Evolutionary conservation across 2,113 vertebrate species (phyloP).

Genomic region (Orycteropus afer): DNA sequence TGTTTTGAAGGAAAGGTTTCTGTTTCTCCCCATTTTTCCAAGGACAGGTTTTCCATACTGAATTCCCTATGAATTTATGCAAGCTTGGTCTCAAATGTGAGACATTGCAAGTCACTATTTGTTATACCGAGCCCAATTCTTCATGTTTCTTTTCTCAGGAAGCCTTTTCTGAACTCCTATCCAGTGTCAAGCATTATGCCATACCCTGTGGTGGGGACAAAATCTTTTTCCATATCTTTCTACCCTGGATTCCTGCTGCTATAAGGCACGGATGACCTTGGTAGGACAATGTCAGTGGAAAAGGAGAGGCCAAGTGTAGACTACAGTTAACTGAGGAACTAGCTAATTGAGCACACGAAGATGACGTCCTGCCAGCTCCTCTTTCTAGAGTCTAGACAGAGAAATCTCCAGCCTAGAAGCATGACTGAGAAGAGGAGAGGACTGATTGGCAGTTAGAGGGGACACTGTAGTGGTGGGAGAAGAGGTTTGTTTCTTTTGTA

Average conservation of each 20-base stretch:
- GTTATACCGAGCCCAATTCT: background rate
- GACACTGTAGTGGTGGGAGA: background rate
- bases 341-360: background rate
- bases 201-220: background rate
- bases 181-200: background rate
- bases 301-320: background rate
- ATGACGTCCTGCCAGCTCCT: background rate
- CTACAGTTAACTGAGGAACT: background rate
- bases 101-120: background rate
- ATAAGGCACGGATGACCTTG: background rate
- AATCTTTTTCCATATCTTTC: background rate
- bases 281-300: background rate
- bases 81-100: background rate
- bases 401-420: background rate
- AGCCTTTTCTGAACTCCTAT: background rate
- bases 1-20: background rate
- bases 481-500: background rate
- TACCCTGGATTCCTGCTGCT: background rate
- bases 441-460: background rate
- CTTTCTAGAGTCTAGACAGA: background rate
- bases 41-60: background rate
- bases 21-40: constrained; percentile 7
- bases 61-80: background rate
- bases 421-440: background rate
- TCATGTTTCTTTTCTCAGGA: background rate